Conservation (phyloP, 1,140 invertebrate species). For the Varroa destructor region DNA sequence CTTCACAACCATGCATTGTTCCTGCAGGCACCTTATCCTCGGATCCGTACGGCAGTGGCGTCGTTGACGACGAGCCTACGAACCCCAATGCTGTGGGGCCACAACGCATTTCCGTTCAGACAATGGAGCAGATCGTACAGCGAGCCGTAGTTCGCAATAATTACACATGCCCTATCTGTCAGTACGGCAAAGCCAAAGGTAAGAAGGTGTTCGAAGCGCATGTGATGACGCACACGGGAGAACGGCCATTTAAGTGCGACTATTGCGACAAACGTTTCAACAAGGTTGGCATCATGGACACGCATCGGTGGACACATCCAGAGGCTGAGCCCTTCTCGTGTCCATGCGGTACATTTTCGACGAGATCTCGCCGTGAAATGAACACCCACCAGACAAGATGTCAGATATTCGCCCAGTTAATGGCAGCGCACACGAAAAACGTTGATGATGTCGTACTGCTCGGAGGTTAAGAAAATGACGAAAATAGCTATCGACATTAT, state of each 20-base stretch:
- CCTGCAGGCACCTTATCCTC: too few relatives aligned
- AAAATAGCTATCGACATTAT: too few relatives aligned
- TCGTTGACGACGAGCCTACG: slow-evolving; percentile 22
- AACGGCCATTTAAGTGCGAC: slow-evolving; percentile 34
- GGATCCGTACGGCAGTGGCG: neutral
- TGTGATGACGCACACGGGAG: slow-evolving; percentile 33
- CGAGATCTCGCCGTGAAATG: slow-evolving; percentile 19
- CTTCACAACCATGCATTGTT: too few relatives aligned
- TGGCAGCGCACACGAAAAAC: too few relatives aligned
- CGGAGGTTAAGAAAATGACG: too few relatives aligned
- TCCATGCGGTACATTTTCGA: slow-evolving; percentile 17
- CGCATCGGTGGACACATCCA: slow-evolving; percentile 34
- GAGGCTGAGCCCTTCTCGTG: slow-evolving; percentile 45
- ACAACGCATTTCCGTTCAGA: slow-evolving; percentile 14
- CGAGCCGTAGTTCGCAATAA: slow-evolving; percentile 20
- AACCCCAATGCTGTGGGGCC: slow-evolving; percentile 20
- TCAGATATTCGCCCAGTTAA: too few relatives aligned
- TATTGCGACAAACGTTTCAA: slow-evolving; percentile 48
- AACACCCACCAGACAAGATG: slow-evolving; percentile 25
- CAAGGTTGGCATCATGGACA: slow-evolving; percentile 39
- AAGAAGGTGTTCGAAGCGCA: slow-evolving; percentile 32
- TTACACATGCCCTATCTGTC: slow-evolving; percentile 21
- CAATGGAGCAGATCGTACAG: slow-evolving; percentile 11
- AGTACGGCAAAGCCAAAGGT: slow-evolving; percentile 21
- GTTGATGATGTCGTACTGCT: too few relatives aligned